A percentile compares a stretch with the other conserved stretches of the same genome.
phyloP scores from a whole-genome alignment of 2,797 vertebrate genomes.

The Sebastolobus alascanus region DNA sequence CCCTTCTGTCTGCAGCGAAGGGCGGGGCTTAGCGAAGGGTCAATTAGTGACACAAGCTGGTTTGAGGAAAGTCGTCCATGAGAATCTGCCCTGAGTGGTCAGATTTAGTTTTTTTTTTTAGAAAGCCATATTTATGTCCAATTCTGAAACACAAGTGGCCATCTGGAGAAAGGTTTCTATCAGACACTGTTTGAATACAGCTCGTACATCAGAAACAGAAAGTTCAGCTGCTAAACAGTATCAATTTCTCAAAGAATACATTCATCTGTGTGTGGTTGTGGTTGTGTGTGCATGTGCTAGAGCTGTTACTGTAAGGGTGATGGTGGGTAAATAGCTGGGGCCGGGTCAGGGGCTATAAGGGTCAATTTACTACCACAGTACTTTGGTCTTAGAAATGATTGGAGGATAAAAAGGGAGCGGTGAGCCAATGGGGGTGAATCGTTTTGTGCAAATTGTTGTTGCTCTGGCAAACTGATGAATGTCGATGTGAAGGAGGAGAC shows the following conservation, averaged over 20 bases:
- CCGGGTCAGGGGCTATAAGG: slow-evolving; percentile 47
- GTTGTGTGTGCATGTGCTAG: slow-evolving; percentile 57
- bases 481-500: slow-evolving; percentile 50
- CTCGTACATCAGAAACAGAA: slow-evolving; percentile 55
- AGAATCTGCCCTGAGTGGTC: slow-evolving; percentile 15
- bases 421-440: slow-evolving; percentile 75
- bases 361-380: slow-evolving; percentile 84
- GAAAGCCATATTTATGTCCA: slow-evolving; percentile 30
- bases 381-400: slow-evolving; percentile 86
- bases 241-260: slow-evolving; percentile 80
- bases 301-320: slow-evolving; percentile 57
- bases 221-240: slow-evolving; percentile 66
- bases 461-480: slow-evolving; percentile 71
- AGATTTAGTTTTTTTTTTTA: slow-evolving; percentile 7
- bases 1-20: no score
- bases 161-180: slow-evolving; percentile 30
- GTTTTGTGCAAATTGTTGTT: slow-evolving; percentile 82
- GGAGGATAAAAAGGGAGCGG: slow-evolving; percentile 66
- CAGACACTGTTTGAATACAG: slow-evolving; percentile 52
- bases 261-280: slow-evolving; percentile 77
- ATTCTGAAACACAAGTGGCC: slow-evolving; percentile 43
- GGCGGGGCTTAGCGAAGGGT: no score
- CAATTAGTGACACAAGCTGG: slow-evolving; percentile 26
- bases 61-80: slow-evolving; percentile 9
- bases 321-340: slow-evolving; percentile 51